Percentiles rank a stretch among this genome's conserved stretches.
Evolutionary conservation across 2,888 invertebrate species (phyloP).

Genomic region (Calameuta idolon): DNA sequence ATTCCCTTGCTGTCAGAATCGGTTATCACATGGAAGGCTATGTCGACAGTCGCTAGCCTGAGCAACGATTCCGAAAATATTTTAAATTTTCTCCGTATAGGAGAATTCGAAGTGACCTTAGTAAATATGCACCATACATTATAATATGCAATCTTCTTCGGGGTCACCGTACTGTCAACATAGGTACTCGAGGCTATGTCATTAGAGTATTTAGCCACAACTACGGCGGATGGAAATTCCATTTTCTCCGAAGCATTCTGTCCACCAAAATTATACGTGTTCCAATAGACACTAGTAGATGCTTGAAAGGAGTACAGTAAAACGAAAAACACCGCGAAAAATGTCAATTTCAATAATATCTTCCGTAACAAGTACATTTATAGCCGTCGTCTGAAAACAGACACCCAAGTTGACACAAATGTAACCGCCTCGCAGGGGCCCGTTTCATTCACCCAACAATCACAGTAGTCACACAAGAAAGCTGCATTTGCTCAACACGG

Average conservation of each 20-base stretch:
- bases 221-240: constrained; percentile 42
- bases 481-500: neutral
- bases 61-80: constrained; percentile 69
- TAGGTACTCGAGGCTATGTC: constrained; percentile 9
- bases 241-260: constrained; percentile 40
- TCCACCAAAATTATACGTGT: constrained; percentile 22
- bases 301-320: constrained; percentile 59
- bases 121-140: constrained; percentile 74
- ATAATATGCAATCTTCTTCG: constrained; percentile 44
- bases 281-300: constrained; percentile 47
- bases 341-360: constrained; percentile 53
- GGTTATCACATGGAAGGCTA: constrained; percentile 74
- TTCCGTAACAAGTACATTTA: constrained; percentile 64
- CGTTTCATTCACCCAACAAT: neutral
- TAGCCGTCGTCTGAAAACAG: neutral
- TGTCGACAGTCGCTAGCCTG: constrained; percentile 67
- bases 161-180: neutral
- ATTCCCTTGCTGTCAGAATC: constrained; percentile 72
- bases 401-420: neutral
- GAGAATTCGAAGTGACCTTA: constrained; percentile 69
- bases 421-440: neutral
- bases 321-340: constrained; percentile 51
- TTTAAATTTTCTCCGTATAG: constrained; percentile 69
- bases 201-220: neutral
- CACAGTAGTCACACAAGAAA: neutral